These are phyloP conservation scores for Penaeus vannamei DNA, from an alignment of 1,140 invertebrate species.

Conservation along the genomic window DNA sequence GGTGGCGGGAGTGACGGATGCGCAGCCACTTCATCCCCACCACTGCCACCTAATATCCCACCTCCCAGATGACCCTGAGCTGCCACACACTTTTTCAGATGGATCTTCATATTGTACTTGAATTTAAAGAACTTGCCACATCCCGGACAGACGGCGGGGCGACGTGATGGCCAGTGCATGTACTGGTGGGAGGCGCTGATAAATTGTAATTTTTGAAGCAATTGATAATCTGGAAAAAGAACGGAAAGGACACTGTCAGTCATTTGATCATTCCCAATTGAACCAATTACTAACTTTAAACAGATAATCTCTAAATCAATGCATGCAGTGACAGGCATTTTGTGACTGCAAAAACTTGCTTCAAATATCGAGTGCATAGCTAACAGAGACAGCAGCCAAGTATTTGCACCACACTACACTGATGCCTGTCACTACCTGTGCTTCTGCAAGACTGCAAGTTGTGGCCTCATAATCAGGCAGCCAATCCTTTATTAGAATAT, in stretches of 20 bases:
- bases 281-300: slow-evolving; percentile 65
- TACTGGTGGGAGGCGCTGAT: slow-evolving; percentile 68
- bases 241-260: slow-evolving; percentile 67
- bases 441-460: slow-evolving; percentile 59
- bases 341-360: slow-evolving; percentile 50
- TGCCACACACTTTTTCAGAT: slow-evolving; percentile 68
- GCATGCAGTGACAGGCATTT: slow-evolving; percentile 65
- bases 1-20: slow-evolving; percentile 60
- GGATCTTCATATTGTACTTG: slow-evolving; percentile 69
- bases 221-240: slow-evolving; percentile 69
- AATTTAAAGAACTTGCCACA: slow-evolving; percentile 69
- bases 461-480: slow-evolving; percentile 56
- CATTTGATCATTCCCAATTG: slow-evolving; percentile 64
- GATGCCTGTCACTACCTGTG: slow-evolving; percentile 65
- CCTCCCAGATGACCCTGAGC: slow-evolving; percentile 64
- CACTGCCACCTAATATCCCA: slow-evolving; percentile 55
- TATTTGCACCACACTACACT: slow-evolving; percentile 41
- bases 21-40: slow-evolving; percentile 56
- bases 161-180: slow-evolving; percentile 68
- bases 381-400: slow-evolving; percentile 44
- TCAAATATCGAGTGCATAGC: slow-evolving; percentile 48
- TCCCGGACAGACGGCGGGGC: slow-evolving; percentile 67
- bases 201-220: slow-evolving; percentile 68
- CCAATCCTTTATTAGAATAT: slow-evolving; percentile 12
- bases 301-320: slow-evolving; percentile 59